phyloP scores from a whole-genome alignment of 2,797 vertebrate species.

The Gobio occitaniae region DNA sequence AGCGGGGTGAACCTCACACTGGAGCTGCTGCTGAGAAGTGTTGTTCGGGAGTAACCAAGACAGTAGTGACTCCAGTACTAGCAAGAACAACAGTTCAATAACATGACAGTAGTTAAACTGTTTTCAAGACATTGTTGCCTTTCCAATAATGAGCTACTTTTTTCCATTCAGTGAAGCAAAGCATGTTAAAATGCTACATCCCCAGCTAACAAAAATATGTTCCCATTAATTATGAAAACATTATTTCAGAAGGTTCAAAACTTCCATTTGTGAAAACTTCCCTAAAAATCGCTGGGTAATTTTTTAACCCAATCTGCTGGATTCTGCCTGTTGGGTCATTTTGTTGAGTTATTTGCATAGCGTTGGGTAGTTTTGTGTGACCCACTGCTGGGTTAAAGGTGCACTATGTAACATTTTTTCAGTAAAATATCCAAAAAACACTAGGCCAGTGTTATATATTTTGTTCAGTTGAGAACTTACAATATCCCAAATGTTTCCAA shows the following conservation, averaged over 20 bases:
- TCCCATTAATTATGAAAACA: background rate
- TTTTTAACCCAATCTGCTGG: background rate
- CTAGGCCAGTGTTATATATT: too few species aligned
- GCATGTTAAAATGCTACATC: background rate
- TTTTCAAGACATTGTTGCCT: conserved; percentile 23
- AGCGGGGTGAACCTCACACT: background rate
- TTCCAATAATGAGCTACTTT: conserved; percentile 15
- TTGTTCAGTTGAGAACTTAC: too few species aligned
- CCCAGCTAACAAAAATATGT: background rate
- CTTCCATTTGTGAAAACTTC: background rate
- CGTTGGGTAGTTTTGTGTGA: background rate
- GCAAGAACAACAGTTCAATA: background rate
- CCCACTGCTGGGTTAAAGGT: background rate
- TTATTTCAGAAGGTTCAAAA: background rate
- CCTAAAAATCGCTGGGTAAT: too few species aligned
- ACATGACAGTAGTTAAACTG: conserved; percentile 19
- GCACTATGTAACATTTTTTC: too few species aligned
- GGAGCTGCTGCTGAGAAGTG: background rate
- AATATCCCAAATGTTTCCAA: too few species aligned
- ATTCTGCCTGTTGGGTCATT: background rate
- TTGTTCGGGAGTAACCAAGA: background rate
- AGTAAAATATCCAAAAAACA: too few species aligned
- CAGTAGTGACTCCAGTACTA: too few species aligned
- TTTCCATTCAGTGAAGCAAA: background rate
- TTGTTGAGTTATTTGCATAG: background rate